phyloP scores from a whole-genome alignment of 2,113 vertebrate species.

The Trematocara stigmaticum region DNA sequence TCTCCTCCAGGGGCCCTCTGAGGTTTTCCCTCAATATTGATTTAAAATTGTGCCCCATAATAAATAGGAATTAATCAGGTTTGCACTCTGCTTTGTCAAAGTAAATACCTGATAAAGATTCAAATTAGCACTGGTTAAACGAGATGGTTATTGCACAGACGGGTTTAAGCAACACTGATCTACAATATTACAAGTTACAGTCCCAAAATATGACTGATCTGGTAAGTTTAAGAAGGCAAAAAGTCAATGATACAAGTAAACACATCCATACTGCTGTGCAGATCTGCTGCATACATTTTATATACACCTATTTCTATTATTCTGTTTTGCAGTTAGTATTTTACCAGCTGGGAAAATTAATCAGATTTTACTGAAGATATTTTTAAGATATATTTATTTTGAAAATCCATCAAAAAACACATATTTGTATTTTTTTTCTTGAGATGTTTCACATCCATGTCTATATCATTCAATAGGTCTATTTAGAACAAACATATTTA shows the following conservation, averaged over 20 bases:
- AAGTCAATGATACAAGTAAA: background rate
- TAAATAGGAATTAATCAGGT: conserved; percentile 63
- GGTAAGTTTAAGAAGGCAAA: background rate
- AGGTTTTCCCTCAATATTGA: conserved; percentile 61
- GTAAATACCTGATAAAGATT: conserved; percentile 27
- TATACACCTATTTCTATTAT: background rate
- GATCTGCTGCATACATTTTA: background rate
- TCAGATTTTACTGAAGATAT: background rate
- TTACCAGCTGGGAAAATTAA: background rate
- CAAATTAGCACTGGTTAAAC: background rate
- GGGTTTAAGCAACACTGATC: background rate
- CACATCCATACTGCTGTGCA: background rate
- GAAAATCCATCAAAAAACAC: background rate
- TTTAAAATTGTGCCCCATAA: conserved; percentile 48
- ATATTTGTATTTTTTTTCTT: background rate
- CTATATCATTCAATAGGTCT: background rate
- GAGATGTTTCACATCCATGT: background rate
- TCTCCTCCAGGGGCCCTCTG: conserved; percentile 62
- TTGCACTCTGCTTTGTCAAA: conserved; percentile 32
- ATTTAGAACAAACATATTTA: background rate
- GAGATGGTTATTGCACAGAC: background rate
- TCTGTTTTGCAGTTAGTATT: background rate
- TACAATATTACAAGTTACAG: background rate
- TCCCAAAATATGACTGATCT: background rate
- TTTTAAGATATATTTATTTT: background rate